Base-by-base conservation (phyloP, 2,888 invertebrate genomes). In the Silvanus unidentatus region DNA sequence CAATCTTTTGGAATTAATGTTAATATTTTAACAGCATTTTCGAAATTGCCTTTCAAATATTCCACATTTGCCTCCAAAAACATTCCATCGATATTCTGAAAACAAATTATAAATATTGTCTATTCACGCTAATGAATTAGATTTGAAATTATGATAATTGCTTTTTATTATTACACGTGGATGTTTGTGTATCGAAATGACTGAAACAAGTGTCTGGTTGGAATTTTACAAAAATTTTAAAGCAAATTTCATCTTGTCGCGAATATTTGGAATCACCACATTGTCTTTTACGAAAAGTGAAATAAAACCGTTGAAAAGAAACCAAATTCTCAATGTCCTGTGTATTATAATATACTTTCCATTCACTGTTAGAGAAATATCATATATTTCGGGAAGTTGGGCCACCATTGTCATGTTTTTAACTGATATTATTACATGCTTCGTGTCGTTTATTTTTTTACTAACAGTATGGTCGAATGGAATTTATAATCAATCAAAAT, bases 41-140 rank as follows among this genome's bases (percentile, higher is more conserved):
- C 73, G 48, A 76, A 76, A 66, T 82, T 82, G 14, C 82, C 82
- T 51, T 77, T 70, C 36, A 82, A 66, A 63, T 82, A 84, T 62
- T 84, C 82, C 47, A 80, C 72, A 67, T 83, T 78, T 8, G 80
- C 80, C 60, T 78, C 77, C 39, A 83, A 65, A 66, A 79, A 80
- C 44, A 79, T 65, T 1, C 77, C 75, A 16, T 79, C 73, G 27
- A 73, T 61, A 57, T 72, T 75, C 76, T 78, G 54, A 71, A 62
- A 49, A 49, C 32, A 45, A 39, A 5, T 37, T 10, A n/a, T n/a
- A n/a, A n/a, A n/a, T n/a, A n/a, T n/a, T n/a, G n/a, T n/a, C n/a
- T n/a, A n/a, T n/a, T n/a, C n/a, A n/a, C n/a, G n/a, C n/a, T n/a
- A n/a, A n/a, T n/a, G n/a, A n/a, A n/a, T n/a, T n/a, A n/a, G n/a